phyloP scores from a whole-genome alignment of 64 coral and sea anemone genomes.

The Stylophora pistillata region DNA sequence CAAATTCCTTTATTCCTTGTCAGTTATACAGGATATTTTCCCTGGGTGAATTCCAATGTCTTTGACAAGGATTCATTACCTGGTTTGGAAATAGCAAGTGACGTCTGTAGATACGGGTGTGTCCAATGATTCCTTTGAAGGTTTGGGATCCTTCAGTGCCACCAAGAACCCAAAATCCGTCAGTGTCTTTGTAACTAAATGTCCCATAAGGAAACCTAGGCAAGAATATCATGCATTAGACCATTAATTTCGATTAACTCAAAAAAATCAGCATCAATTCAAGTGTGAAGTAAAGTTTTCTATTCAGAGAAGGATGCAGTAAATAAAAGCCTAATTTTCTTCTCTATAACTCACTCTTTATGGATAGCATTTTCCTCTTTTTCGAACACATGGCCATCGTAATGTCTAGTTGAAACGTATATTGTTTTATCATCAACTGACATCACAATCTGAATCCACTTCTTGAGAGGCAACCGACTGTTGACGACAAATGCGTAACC shows the following conservation, averaged over 20 bases:
- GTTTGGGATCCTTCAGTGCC: constrained; percentile 71
- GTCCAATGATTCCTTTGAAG: constrained; percentile 81
- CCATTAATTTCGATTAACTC: not conserved
- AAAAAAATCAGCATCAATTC: not conserved
- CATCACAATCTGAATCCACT: constrained; percentile 81
- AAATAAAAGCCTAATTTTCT: not conserved
- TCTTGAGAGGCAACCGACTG: constrained; percentile 48
- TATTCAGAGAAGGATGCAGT: no score
- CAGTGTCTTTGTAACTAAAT: constrained; percentile 80
- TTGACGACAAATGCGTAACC: constrained; percentile 78
- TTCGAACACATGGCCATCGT: constrained; percentile 64
- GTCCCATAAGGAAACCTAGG: constrained; percentile 64
- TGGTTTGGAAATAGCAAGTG: constrained; percentile 38
- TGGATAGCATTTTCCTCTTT: constrained; percentile 18
- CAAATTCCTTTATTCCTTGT: no score
- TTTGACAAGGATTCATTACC: not conserved
- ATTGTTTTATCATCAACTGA: constrained; percentile 73
- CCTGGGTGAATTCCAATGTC: no score
- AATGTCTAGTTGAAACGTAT: constrained; percentile 16
- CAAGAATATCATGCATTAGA: not conserved
- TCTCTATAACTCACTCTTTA: constrained; percentile 10
- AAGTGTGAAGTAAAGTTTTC: not conserved
- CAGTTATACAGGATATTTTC: no score
- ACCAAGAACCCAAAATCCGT: constrained; percentile 93
- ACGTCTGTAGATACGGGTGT: constrained; percentile 75